phyloP scores from a whole-genome alignment of 2,888 invertebrate species.

The Pseudeuparius sepicola region DNA sequence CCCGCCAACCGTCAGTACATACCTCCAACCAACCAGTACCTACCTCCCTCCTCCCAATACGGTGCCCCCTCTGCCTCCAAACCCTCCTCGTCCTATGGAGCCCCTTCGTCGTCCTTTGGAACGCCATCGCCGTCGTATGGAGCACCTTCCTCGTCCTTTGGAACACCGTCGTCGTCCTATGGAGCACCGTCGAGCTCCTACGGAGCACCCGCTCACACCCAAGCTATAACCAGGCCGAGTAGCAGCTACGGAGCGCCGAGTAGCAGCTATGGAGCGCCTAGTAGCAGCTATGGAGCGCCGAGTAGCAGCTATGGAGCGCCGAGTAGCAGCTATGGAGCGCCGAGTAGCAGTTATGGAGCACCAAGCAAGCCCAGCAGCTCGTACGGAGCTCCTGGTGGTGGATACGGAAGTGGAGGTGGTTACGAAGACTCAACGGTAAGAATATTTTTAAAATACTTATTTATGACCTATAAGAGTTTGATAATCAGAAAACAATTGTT shows the following conservation, averaged over 20 bases:
- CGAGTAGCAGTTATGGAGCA: constrained; percentile 25
- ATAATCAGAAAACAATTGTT: no score
- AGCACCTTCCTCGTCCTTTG: constrained; percentile 22
- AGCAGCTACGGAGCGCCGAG: constrained; percentile 24
- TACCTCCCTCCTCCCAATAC: constrained; percentile 24
- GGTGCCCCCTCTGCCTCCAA: constrained; percentile 27
- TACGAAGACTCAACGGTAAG: constrained; percentile 1
- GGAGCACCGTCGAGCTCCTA: constrained; percentile 29
- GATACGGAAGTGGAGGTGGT: constrained; percentile 20
- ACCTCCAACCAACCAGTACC: constrained; percentile 29
- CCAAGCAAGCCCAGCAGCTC: constrained; percentile 15
- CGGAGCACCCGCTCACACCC: constrained; percentile 25
- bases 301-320: constrained; percentile 23
- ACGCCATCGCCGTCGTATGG: constrained; percentile 22
- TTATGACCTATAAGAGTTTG: no score
- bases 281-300: constrained; percentile 22
- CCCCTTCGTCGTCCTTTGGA: constrained; percentile 20
- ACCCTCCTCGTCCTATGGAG: constrained; percentile 29
- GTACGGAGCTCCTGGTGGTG: constrained; percentile 18
- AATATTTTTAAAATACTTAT: no score
- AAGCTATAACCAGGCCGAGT: constrained; percentile 23
- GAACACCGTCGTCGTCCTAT: constrained; percentile 26
- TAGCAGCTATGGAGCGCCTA: constrained; percentile 24
- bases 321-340: constrained; percentile 19
- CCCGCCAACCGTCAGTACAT: constrained; percentile 30